These are phyloP conservation scores for Penaeus chinensis DNA, from an alignment of 1,140 invertebrate genomes.

Conservation along the genomic window DNA sequence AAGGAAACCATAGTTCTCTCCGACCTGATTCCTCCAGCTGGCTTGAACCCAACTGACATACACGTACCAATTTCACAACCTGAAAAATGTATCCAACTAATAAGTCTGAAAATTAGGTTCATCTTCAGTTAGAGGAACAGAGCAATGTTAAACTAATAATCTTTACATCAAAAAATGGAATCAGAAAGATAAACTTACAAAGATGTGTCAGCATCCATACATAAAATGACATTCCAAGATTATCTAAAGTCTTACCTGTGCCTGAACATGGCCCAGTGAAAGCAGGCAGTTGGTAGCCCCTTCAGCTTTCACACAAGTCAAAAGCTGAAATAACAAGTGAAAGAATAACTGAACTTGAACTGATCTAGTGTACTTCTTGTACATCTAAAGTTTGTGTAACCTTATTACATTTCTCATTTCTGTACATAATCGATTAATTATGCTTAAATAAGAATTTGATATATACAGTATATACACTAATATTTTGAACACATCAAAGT, in stretches of 20 bases:
- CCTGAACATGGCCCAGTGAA: slow-evolving; percentile 47
- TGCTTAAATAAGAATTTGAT: not conserved
- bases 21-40: slow-evolving; percentile 70
- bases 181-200: not conserved
- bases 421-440: not conserved
- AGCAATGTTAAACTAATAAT: not conserved
- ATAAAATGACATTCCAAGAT: not conserved
- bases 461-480: not conserved
- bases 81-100: not conserved
- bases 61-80: slow-evolving; percentile 69
- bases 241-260: slow-evolving; percentile 28
- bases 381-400: not conserved
- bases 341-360: not conserved
- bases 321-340: slow-evolving; percentile 29
- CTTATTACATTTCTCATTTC: not conserved
- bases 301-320: not conserved
- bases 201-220: not conserved
- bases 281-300: not conserved
- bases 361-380: no score
- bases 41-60: slow-evolving; percentile 72
- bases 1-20: slow-evolving; percentile 72
- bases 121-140: not conserved
- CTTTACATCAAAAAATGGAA: not conserved
- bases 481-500: not conserved
- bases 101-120: not conserved